Evolutionary conservation across 2,113 vertebrate genomes (phyloP), one percentile per base, ranked within the genome.

Genomic region (Drymodes brunneopygia): DNA sequence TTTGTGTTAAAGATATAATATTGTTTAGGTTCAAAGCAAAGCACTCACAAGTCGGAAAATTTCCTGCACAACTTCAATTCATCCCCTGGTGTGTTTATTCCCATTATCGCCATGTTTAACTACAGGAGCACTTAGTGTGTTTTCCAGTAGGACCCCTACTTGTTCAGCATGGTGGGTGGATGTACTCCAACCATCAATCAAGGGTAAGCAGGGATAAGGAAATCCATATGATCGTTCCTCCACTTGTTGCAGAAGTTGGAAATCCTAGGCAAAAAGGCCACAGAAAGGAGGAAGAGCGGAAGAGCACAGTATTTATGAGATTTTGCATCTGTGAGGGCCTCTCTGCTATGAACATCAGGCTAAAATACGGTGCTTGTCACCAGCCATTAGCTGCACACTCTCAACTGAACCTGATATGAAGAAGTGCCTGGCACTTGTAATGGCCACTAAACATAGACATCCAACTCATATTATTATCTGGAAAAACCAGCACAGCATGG

Each of bases 41-140:
- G 60, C 70, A 78, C 56, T 94, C 82, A 47, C n/a, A 66, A 96
- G 82, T 95, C 80, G 15, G 79, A 96, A 95, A 92, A 80, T 77
- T 95, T 92, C 71, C 87, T 51, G 84, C 69, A 74, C 90, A 90
- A 94, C 74, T 84, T 88, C n/a, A 96, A 62, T 72, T 88, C 87
- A 88, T 74, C 47, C 74, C 79, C 71, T 45, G 50, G 73, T 56
- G 84, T 95, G 95, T 95, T 95, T 96, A 95, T 90, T 81, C 95
- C 88, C 47, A 90, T 91, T 95, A 96, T 94, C 91, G 7, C 62
- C 78, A 80, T 94, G 93, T 94, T 93, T 95, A 95, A 83, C 94
- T 74, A 58, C 71, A 64, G 85, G 40, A 90, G 92, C 93, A 94
- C 81, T 91, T 77, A 80, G 87, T 14, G 67, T 29, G 75, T 83